phyloP scores from a whole-genome alignment of 2,888 invertebrate genomes.

The Protophormia terraenovae region DNA sequence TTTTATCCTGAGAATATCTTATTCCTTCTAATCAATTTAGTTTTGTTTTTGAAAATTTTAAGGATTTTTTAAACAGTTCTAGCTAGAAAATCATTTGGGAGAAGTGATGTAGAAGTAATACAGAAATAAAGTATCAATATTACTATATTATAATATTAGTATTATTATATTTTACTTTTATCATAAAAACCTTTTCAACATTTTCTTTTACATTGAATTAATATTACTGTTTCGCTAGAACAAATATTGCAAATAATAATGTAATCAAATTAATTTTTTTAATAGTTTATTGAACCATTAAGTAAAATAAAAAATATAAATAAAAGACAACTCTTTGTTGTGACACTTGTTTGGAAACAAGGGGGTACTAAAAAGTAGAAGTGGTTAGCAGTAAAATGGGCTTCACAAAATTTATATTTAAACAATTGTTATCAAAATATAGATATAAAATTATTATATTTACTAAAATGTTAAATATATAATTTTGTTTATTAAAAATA shows the following conservation, averaged over 20 bases:
- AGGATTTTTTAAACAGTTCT: too few species aligned
- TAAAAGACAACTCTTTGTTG: slow-evolving; percentile 9
- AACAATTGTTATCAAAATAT: slow-evolving; percentile 28
- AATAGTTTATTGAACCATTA: slow-evolving; percentile 22
- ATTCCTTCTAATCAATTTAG: too few species aligned
- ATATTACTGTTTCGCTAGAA: too few species aligned
- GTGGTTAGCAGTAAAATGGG: background rate
- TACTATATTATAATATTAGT: too few species aligned
- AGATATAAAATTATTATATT: slow-evolving; percentile 15
- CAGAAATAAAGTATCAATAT: too few species aligned
- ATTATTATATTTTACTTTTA: too few species aligned
- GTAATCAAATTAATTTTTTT: background rate
- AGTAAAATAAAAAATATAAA: background rate
- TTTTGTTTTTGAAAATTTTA: too few species aligned
- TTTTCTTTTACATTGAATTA: too few species aligned
- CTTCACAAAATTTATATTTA: background rate
- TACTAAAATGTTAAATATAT: background rate
- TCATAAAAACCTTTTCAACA: too few species aligned
- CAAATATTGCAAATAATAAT: background rate
- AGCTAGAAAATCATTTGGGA: too few species aligned
- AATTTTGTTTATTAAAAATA: background rate
- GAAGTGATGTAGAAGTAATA: too few species aligned
- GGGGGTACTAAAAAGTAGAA: background rate
- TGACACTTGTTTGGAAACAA: background rate
- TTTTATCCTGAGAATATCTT: too few species aligned